Conservation (phyloP, 2,797 vertebrate genomes). For the Nannoperca australis region DNA sequence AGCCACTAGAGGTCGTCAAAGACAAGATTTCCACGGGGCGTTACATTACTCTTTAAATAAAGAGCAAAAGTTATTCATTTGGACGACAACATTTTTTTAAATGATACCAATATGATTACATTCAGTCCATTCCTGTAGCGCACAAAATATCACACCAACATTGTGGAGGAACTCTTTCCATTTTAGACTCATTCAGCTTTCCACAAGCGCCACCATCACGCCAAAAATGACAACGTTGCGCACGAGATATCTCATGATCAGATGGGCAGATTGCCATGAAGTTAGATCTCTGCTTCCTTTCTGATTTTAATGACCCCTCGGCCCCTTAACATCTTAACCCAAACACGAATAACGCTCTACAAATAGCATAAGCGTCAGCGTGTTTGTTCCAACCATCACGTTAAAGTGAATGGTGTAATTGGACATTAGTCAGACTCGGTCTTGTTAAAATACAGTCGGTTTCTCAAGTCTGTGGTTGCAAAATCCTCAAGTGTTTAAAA, state of each 20-base stretch:
- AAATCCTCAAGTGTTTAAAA: slow-evolving; percentile 11
- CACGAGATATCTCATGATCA: background rate
- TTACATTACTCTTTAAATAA: background rate
- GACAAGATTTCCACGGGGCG: background rate
- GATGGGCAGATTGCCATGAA: background rate
- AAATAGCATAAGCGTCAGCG: slow-evolving; percentile 5
- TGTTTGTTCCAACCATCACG: background rate
- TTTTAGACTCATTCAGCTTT: background rate
- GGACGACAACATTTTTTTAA: background rate
- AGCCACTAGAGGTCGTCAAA: background rate
- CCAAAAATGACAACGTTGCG: background rate
- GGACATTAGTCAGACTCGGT: slow-evolving; percentile 21
- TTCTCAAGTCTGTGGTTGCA: slow-evolving; percentile 23
- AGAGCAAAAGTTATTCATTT: background rate
- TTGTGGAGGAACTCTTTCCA: background rate
- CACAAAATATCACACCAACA: background rate
- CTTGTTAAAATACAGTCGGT: slow-evolving; percentile 19
- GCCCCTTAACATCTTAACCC: background rate
- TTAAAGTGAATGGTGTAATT: slow-evolving; percentile 8
- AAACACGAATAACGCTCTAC: slow-evolving; percentile 1
- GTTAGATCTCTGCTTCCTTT: background rate
- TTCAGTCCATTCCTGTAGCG: background rate
- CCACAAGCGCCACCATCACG: background rate
- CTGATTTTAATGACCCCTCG: background rate
- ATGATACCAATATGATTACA: too few relatives aligned